Conservation (phyloP, 2,113 vertebrate genomes). For the Upupa epops region DNA sequence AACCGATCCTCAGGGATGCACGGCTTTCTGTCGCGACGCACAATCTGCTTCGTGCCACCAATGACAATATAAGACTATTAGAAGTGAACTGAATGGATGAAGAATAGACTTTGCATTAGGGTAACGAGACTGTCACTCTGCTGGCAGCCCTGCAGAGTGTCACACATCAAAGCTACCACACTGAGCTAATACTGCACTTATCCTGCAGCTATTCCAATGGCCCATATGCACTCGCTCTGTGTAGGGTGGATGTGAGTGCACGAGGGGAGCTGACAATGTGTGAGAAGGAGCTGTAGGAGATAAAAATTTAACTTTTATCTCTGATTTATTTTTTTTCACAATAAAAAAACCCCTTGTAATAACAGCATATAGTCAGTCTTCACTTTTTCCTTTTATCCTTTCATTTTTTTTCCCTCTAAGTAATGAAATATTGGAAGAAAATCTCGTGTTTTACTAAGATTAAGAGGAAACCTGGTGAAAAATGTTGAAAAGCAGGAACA, state of each 20-base stretch:
- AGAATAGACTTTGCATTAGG: conserved; percentile 62
- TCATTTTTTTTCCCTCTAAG: neutral
- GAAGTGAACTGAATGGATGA: conserved; percentile 45
- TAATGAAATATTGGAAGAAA: neutral
- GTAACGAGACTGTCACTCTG: conserved; percentile 58
- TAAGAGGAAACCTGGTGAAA: neutral
- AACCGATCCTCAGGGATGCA: conserved; percentile 11
- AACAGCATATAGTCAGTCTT: conserved; percentile 27
- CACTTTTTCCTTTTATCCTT: neutral
- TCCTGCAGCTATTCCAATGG: conserved; percentile 48
- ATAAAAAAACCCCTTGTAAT: neutral
- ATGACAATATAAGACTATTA: conserved; percentile 49
- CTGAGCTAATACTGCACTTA: conserved; percentile 67
- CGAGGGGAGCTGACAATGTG: conserved; percentile 38
- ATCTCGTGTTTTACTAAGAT: accelerated
- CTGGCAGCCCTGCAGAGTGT: conserved; percentile 63
- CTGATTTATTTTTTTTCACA: neutral
- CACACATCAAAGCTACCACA: conserved; percentile 65
- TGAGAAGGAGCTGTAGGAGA: conserved; percentile 60
- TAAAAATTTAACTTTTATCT: conserved; percentile 60
- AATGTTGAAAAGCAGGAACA: neutral
- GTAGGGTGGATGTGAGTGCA: neutral
- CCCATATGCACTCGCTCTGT: conserved; percentile 31
- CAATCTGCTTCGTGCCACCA: conserved; percentile 31
- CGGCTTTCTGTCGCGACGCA: neutral